A percentile compares a stretch with the other conserved stretches of the same genome.
Conservation (phyloP, 2,888 invertebrate species). For the Agriopis marginaria region DNA sequence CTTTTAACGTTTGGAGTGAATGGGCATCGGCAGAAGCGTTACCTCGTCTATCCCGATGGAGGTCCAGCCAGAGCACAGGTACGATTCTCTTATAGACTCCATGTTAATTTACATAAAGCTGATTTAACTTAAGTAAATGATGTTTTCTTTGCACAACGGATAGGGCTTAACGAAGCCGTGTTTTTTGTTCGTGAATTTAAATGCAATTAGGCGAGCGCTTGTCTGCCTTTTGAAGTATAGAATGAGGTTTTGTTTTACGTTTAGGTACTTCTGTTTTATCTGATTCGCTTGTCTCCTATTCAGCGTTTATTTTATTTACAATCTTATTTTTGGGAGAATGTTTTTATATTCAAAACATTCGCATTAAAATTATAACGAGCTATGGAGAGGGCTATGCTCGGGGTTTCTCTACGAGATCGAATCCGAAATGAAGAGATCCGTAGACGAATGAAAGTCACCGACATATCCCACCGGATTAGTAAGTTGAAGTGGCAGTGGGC, state of each 20-base stretch:
- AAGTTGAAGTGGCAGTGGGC: too few relatives aligned
- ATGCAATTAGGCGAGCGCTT: slow-evolving; percentile 73
- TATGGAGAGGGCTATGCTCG: too few relatives aligned
- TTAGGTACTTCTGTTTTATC: slow-evolving; percentile 39
- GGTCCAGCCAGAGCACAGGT: slow-evolving; percentile 87
- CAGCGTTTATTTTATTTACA: slow-evolving; percentile 36
- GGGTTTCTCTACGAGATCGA: too few relatives aligned
- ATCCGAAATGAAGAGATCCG: too few relatives aligned
- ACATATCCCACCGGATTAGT: too few relatives aligned
- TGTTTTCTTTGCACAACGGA: slow-evolving; percentile 77
- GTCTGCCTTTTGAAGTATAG: slow-evolving; percentile 62
- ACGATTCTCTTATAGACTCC: slow-evolving; percentile 53
- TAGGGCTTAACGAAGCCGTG: slow-evolving; percentile 79
- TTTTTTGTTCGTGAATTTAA: slow-evolving; percentile 81
- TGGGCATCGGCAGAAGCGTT: slow-evolving; percentile 78
- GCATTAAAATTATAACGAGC: background rate
- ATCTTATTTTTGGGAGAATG: slow-evolving; percentile 8
- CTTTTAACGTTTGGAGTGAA: slow-evolving; percentile 53
- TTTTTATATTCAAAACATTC: slow-evolving; percentile 13
- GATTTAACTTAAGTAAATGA: slow-evolving; percentile 75
- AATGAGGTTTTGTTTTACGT: slow-evolving; percentile 54
- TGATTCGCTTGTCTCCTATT: slow-evolving; percentile 43
- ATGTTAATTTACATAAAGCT: slow-evolving; percentile 70
- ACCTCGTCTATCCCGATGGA: slow-evolving; percentile 86
- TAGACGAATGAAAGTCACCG: too few relatives aligned